A percentile compares a stretch with the other conserved stretches of the same genome.
Evolutionary conservation across 2,113 vertebrate species (phyloP).

Genomic region (Erinaceus europaeus): DNA sequence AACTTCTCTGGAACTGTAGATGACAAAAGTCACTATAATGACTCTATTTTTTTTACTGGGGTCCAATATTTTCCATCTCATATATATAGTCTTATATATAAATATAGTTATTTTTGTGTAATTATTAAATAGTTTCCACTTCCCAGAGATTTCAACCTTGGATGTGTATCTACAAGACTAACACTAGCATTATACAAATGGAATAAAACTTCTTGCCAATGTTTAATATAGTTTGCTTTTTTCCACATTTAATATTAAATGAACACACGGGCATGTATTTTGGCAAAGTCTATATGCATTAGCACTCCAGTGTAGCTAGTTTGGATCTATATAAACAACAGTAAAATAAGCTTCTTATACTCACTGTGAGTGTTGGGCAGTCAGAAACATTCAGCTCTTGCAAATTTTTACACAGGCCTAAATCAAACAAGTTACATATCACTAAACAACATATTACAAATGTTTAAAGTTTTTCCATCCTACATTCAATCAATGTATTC

Average conservation of each 20-base stretch:
- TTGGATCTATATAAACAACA: constrained; percentile 10
- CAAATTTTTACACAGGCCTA: constrained; percentile 84
- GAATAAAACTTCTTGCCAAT: constrained; percentile 26
- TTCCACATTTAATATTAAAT: constrained; percentile 20
- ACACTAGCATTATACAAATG: constrained; percentile 2
- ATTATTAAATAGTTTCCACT: constrained; percentile 34
- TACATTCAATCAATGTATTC: constrained; percentile 34
- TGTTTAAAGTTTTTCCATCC: constrained; percentile 34
- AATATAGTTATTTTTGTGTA: constrained; percentile 20
- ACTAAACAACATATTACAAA: constrained; percentile 36
- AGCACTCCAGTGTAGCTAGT: neutral
- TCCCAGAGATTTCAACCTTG: neutral
- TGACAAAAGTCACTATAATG: neutral
- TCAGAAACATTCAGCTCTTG: constrained; percentile 88
- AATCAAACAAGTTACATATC: constrained; percentile 60
- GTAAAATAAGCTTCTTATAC: constrained; percentile 63
- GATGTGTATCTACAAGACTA: neutral
- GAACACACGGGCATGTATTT: constrained; percentile 5
- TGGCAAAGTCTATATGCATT: constrained; percentile 31
- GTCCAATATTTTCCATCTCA: neutral
- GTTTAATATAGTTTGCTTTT: constrained; percentile 38
- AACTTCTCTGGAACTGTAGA: neutral
- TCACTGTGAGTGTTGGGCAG: constrained; percentile 85
- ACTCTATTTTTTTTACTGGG: neutral
- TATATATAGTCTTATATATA: neutral